phyloP scores from a whole-genome alignment of 2,113 vertebrate genomes.

The Saccopteryx bilineata region DNA sequence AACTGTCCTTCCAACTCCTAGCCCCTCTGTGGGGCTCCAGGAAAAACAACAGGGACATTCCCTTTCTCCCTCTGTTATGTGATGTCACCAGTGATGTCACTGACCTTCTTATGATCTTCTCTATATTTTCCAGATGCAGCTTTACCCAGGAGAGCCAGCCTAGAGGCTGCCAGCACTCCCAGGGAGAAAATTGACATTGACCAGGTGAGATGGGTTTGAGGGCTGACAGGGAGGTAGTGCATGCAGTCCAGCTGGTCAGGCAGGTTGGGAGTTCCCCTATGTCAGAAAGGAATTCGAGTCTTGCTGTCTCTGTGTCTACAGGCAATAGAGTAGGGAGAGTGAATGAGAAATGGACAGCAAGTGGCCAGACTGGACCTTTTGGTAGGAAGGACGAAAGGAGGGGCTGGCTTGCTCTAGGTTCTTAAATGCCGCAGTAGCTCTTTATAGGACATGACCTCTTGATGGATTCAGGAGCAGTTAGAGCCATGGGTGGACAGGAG shows the following conservation, averaged over 20 bases:
- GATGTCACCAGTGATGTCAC: neutral
- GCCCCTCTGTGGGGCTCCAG: neutral
- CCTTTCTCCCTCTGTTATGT: neutral
- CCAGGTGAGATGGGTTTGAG: constrained; percentile 70
- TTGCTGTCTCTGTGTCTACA: neutral
- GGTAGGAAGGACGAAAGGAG: neutral
- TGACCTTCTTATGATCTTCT: constrained; percentile 39
- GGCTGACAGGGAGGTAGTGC: neutral
- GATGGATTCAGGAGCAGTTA: neutral
- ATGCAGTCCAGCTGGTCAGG: neutral
- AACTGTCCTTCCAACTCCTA: neutral
- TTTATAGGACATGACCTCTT: neutral
- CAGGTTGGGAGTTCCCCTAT: neutral
- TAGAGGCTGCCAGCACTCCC: neutral
- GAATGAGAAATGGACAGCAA: neutral
- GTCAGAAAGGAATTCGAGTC: neutral
- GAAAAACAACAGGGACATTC: neutral
- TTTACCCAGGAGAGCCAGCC: neutral
- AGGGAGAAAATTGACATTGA: neutral
- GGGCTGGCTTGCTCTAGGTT: neutral
- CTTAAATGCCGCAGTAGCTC: neutral
- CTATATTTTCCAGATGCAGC: constrained; percentile 62
- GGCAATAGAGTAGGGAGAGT: neutral
- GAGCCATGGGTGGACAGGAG: neutral
- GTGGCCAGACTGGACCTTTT: neutral